phyloP scores from a whole-genome alignment of 2,888 invertebrate genomes.

The Ashinkailepas kermadecensis region DNA sequence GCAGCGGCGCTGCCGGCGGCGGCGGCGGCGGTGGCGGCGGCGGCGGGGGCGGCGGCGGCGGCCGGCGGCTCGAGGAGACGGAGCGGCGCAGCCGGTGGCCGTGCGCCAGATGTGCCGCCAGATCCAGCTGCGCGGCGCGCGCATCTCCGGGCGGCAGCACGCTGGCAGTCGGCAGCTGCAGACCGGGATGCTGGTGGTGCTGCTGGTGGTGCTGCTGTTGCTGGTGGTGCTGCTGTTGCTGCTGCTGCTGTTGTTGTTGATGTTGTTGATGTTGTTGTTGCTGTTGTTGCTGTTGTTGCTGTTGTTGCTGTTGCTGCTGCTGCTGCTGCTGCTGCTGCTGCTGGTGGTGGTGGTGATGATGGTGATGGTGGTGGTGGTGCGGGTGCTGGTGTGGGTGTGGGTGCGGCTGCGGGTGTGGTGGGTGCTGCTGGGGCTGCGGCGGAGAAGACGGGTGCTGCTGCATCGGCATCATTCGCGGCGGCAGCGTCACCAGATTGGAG shows the following conservation, averaged over 20 bases:
- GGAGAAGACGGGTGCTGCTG: constrained; percentile 34
- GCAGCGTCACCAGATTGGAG: constrained; percentile 25
- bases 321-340: background rate
- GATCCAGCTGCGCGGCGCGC: constrained; percentile 21
- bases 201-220: constrained; percentile 38
- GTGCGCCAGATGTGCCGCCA: constrained; percentile 27
- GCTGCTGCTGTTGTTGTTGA: constrained; percentile 40
- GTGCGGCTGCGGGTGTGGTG: constrained; percentile 28
- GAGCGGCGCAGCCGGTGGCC: constrained; percentile 25
- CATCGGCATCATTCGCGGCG: constrained; percentile 31
- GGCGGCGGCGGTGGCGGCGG: constrained; percentile 32
- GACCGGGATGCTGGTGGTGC: constrained; percentile 27
- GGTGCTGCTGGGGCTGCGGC: constrained; percentile 26
- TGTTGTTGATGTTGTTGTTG: constrained; percentile 35
- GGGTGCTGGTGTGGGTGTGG: constrained; percentile 41
- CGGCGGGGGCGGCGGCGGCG: constrained; percentile 29
- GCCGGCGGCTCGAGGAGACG: constrained; percentile 23
- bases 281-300: constrained; percentile 41
- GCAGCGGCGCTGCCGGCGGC: constrained; percentile 23
- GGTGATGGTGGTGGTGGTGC: constrained; percentile 40
- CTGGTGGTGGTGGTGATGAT: constrained; percentile 36
- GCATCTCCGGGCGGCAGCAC: constrained; percentile 32
- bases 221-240: constrained; percentile 39
- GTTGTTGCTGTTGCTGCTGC: constrained; percentile 36
- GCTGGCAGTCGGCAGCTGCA: constrained; percentile 26